phyloP scores from a whole-genome alignment of 1,140 invertebrate genomes.

The Zaprionus lachaisei region DNA sequence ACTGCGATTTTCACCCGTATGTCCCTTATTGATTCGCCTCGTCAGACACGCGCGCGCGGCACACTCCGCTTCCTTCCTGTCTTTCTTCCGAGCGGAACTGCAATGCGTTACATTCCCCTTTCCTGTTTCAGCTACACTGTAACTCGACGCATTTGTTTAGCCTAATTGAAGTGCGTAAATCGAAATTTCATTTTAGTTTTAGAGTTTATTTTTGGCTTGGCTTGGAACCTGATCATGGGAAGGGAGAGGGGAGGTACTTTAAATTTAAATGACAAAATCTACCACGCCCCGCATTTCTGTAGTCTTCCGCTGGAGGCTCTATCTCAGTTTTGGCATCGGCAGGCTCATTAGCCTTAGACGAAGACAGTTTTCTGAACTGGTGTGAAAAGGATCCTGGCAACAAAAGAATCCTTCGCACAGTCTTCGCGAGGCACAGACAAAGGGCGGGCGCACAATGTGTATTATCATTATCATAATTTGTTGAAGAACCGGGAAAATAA shows the following conservation, averaged over 20 bases:
- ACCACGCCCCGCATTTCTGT: slow-evolving; percentile 33
- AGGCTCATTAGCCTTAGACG: slow-evolving; percentile 44
- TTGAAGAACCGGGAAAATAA: slow-evolving; percentile 35
- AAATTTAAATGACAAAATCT: slow-evolving; percentile 53
- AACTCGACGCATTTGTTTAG: slow-evolving; percentile 41
- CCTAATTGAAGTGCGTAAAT: slow-evolving; percentile 49
- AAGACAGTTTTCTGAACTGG: slow-evolving; percentile 12
- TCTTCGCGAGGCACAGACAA: slow-evolving; percentile 4
- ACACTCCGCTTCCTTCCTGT: slow-evolving; percentile 45
- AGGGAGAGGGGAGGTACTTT: not conserved
- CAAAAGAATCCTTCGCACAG: slow-evolving; percentile 36
- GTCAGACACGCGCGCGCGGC: slow-evolving; percentile 49
- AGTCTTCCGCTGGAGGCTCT: slow-evolving; percentile 12
- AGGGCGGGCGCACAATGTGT: slow-evolving; percentile 32
- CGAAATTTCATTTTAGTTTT: slow-evolving; percentile 8
- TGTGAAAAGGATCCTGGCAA: slow-evolving; percentile 51
- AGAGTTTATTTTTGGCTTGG: slow-evolving; percentile 4
- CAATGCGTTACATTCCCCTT: slow-evolving; percentile 25
- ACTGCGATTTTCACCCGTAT: slow-evolving; percentile 2
- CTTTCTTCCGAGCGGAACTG: slow-evolving; percentile 48
- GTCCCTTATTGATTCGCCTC: slow-evolving; percentile 43
- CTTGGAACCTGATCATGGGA: not conserved
- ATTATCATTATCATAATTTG: slow-evolving; percentile 64
- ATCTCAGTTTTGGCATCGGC: slow-evolving; percentile 48
- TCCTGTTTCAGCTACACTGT: slow-evolving; percentile 19